Evolutionary conservation across 2,113 vertebrate species (phyloP).

Genomic region (Myrmophylax atrothorax): DNA sequence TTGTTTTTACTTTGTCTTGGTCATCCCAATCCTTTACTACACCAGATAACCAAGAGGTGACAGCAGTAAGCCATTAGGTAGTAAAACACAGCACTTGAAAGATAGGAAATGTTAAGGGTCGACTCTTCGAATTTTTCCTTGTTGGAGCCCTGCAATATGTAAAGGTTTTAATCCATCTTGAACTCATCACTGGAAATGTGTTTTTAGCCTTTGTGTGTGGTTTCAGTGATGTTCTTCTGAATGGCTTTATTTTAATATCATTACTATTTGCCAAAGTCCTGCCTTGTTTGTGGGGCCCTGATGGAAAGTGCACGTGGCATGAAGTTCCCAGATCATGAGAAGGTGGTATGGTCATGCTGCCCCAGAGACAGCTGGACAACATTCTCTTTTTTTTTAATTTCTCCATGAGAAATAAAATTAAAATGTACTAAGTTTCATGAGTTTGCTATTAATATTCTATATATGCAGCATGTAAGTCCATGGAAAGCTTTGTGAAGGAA

Average conservation of each 20-base stretch:
- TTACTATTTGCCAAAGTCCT: not conserved
- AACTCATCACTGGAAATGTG: not conserved
- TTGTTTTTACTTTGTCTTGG: slow-evolving; percentile 4
- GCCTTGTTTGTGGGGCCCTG: not conserved
- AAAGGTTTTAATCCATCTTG: slow-evolving; percentile 6
- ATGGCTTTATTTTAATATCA: not conserved
- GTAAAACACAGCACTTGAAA: slow-evolving; percentile 8
- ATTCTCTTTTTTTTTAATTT: not conserved
- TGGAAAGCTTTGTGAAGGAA: not conserved
- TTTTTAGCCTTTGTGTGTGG: not conserved
- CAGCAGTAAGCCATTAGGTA: not conserved
- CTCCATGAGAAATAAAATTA: not conserved
- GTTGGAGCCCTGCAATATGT: not conserved
- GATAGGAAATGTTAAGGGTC: not conserved
- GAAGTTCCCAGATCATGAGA: not conserved
- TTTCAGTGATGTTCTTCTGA: not conserved
- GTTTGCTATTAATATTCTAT: not conserved
- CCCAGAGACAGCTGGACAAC: not conserved
- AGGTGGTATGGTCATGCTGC: not conserved
- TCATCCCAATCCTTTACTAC: not conserved
- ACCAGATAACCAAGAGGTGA: slow-evolving; percentile 17
- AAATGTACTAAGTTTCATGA: not conserved
- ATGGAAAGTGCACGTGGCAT: not conserved
- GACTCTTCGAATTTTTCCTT: not conserved
- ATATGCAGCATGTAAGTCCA: not conserved